These are phyloP conservation scores for Oreonectes daqikongensis DNA, from an alignment of 2,797 vertebrate genomes.

Conservation along the genomic window DNA sequence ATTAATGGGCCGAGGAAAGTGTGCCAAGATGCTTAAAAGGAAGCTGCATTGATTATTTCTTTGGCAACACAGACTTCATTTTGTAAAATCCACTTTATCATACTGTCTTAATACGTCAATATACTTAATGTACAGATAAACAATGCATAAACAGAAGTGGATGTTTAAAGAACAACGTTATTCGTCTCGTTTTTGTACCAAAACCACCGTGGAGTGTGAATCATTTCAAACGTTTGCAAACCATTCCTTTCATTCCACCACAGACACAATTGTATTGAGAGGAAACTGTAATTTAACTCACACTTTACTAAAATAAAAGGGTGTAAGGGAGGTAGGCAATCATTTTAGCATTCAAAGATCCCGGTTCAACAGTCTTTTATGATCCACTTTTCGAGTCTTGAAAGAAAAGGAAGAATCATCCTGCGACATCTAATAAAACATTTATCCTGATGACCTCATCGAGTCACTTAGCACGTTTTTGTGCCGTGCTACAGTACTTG, in stretches of 20 bases:
- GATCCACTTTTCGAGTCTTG: slow-evolving; percentile 19
- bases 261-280: slow-evolving; percentile 27
- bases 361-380: slow-evolving; percentile 27
- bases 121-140: slow-evolving; percentile 24
- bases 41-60: slow-evolving; percentile 22
- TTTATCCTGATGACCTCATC: slow-evolving; percentile 34
- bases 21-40: not conserved
- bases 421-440: slow-evolving; percentile 23
- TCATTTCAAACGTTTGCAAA: slow-evolving; percentile 20
- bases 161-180: not conserved
- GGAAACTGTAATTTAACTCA: slow-evolving; percentile 26
- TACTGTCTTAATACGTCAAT: not conserved
- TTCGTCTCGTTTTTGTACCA: slow-evolving; percentile 4
- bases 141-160: not conserved
- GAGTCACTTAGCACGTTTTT: not conserved
- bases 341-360: slow-evolving; percentile 37
- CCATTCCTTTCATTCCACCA: slow-evolving; percentile 10
- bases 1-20: not conserved
- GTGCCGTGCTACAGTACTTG: not conserved
- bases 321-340: slow-evolving; percentile 15
- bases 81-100: not conserved
- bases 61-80: slow-evolving; percentile 1
- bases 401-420: slow-evolving; percentile 40
- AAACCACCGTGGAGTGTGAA: not conserved
- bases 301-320: slow-evolving; percentile 33